Conservation (phyloP, 2,113 vertebrate species). For the Clarias batrachus region DNA sequence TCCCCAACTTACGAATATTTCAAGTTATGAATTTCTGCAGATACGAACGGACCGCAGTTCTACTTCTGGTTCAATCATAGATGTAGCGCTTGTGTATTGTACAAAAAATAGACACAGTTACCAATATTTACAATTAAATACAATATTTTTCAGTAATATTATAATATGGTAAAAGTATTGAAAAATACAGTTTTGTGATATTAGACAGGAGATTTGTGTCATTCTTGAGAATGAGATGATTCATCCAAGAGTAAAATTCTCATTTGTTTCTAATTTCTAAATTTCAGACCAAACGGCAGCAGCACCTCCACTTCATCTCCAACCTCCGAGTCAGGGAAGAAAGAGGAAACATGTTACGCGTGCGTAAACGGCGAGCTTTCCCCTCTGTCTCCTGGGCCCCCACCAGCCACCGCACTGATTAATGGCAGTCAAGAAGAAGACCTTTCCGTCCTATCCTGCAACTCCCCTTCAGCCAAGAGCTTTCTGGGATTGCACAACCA, state of each 20-base stretch:
- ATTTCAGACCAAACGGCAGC: constrained; percentile 49
- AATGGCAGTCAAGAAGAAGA: constrained; percentile 71
- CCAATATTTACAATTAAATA: too few relatives aligned
- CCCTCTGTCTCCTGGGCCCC: constrained; percentile 34
- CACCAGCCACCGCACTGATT: constrained; percentile 51
- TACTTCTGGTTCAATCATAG: too few relatives aligned
- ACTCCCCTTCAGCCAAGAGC: constrained; percentile 79
- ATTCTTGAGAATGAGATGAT: background rate
- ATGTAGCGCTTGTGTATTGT: too few relatives aligned
- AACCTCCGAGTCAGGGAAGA: constrained; percentile 30
- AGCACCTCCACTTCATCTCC: constrained; percentile 8
- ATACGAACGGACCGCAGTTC: too few relatives aligned
- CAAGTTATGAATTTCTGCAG: too few relatives aligned
- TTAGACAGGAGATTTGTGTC: background rate
- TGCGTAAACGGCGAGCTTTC: constrained; percentile 48
- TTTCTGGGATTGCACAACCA: constrained; percentile 89
- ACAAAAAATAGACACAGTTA: too few relatives aligned
- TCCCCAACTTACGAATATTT: too few relatives aligned
- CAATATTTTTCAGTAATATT: too few relatives aligned
- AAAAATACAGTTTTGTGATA: background rate
- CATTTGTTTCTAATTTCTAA: background rate
- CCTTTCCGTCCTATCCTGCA: constrained; percentile 54
- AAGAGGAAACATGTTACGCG: constrained; percentile 19
- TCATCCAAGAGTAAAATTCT: background rate
- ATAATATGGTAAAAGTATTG: too few relatives aligned